These are phyloP conservation scores for Vulpes vulpes DNA, from an alignment of 2,113 vertebrate genomes.

Conservation along the genomic window DNA sequence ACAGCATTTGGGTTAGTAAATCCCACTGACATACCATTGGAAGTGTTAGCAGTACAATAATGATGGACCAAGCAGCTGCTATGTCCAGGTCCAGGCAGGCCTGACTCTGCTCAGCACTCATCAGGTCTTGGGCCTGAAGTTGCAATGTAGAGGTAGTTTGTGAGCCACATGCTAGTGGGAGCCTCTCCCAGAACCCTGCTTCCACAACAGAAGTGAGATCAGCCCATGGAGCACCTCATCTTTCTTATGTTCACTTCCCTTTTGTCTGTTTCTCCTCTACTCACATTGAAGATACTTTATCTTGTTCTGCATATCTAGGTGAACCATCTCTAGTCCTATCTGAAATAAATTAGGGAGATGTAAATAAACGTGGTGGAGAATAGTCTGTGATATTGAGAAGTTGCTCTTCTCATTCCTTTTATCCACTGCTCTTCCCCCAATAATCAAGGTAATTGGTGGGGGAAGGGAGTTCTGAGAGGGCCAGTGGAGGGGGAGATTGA, in stretches of 20 bases:
- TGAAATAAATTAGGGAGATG: neutral
- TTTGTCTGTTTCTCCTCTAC: neutral
- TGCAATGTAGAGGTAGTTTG: neutral
- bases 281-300: neutral
- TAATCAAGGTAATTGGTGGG: neutral
- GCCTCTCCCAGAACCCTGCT: neutral
- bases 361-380: neutral
- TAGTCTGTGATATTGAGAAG: neutral
- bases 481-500: neutral
- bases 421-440: neutral
- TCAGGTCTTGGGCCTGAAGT: neutral
- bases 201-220: neutral
- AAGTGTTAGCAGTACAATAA: neutral
- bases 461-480: neutral
- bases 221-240: neutral
- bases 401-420: neutral
- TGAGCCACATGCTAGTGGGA: neutral
- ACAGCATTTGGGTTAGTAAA: neutral
- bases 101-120: neutral
- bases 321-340: neutral
- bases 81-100: too few relatives aligned
- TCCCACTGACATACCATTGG: neutral
- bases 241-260: neutral
- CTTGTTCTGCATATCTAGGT: neutral
- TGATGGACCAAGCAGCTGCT: neutral